phyloP scores from a whole-genome alignment of 1,140 invertebrate species.

The Aleiodes sp. region DNA sequence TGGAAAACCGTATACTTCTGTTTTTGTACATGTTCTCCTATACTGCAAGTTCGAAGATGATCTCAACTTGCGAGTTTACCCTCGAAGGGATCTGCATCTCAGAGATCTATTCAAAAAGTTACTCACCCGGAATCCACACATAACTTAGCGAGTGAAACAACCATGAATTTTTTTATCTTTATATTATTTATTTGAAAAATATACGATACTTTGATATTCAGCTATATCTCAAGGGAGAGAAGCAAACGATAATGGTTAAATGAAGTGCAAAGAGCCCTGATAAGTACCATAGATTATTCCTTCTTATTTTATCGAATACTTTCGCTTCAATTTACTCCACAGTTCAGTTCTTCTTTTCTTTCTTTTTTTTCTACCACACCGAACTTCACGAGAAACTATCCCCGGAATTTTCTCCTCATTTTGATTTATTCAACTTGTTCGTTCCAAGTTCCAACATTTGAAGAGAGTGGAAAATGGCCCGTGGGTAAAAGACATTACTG shows the following conservation, averaged over 20 bases:
- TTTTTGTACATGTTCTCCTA: too few relatives aligned
- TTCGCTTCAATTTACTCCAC: not conserved
- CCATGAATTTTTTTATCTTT: not conserved
- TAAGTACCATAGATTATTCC: not conserved
- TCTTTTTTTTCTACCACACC: not conserved
- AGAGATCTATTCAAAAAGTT: too few relatives aligned
- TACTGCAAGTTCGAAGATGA: too few relatives aligned
- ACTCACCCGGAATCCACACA: too few relatives aligned
- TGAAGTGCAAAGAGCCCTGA: conserved; percentile 13
- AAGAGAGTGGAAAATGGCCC: not conserved
- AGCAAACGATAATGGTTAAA: not conserved
- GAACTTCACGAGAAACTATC: not conserved
- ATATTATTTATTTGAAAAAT: not conserved
- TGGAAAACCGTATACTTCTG: too few relatives aligned
- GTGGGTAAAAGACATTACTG: not conserved
- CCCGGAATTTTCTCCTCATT: not conserved
- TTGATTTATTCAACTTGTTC: not conserved
- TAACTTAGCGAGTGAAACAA: not conserved
- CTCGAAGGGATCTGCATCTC: too few relatives aligned
- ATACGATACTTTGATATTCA: not conserved
- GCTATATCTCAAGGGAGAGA: not conserved
- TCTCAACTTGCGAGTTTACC: too few relatives aligned
- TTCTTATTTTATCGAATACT: conserved; percentile 2
- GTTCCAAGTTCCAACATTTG: not conserved
- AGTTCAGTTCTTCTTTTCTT: too few relatives aligned